Base-by-base conservation (phyloP, 1,140 invertebrate species). In the Drosophila paulistorum region DNA sequence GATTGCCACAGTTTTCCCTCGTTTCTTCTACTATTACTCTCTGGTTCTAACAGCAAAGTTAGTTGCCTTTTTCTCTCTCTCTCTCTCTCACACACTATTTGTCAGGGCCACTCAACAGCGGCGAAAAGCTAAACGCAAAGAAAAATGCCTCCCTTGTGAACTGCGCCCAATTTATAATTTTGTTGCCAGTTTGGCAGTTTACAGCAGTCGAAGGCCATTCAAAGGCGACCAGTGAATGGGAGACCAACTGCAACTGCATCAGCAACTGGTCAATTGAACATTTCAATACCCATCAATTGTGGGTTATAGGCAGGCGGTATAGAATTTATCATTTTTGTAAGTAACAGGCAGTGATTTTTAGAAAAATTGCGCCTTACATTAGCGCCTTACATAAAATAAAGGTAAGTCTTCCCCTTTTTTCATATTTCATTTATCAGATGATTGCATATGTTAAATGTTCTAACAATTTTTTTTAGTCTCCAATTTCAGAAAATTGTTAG, bases 1-100 rank as follows among this genome's bases (percentile, higher is more conserved):
- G 82, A 85, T 85, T 85, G 81, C 67, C 81, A 81, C 55, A 86
- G 82, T 51, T 51, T 51, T 51, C 10, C 17, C 70, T 72, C 55
- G 55, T 26, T 39, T 60, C 42, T 59, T 54, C 64, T 42, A 9
- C n/a, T 30, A 30, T 30, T 30, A 55, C 10, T 59, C n/a, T 61
- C 70, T 41, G 57, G 51, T 57, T 71, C 68, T 78, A 75, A 68
- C 48, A 23, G 45, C 11, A 0, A 23, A 51, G 45, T 23, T 11
- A 37, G 35, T 37, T 10, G 7, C 10, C 2, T 37, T 37, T 37
- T 11, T 37, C 9, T 37, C 9, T 37, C 35, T 37, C 7, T 11
- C 35, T 9, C 35, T 37, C 9, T 39, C 1, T 13, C 11, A 4
- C 11, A 4, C 4, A 11, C 37, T 39, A 14, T 45, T 14, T 45